phyloP scores from a whole-genome alignment of 2,797 vertebrate genomes.

The Martes flavigula region DNA sequence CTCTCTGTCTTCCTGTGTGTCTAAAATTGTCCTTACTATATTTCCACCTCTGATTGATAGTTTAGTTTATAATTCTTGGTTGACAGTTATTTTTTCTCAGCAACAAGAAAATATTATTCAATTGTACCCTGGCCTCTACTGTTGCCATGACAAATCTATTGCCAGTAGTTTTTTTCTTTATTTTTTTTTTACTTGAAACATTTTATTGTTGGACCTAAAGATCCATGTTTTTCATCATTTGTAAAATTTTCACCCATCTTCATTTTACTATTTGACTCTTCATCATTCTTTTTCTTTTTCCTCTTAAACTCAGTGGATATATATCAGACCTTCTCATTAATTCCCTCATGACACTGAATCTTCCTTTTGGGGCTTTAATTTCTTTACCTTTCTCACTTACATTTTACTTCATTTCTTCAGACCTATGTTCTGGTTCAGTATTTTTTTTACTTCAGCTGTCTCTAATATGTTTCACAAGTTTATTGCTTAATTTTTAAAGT shows the following conservation, averaged over 20 bases:
- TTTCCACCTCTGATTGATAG: conserved; percentile 26
- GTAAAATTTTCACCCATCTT: background rate
- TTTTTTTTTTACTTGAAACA: conserved; percentile 44
- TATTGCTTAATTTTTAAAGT: background rate
- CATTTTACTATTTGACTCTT: background rate
- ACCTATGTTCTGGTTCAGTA: background rate
- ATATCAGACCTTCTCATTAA: background rate
- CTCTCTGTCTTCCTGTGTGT: background rate
- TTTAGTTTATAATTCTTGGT: conserved; percentile 30
- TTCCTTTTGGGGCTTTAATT: background rate
- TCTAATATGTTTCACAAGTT: background rate
- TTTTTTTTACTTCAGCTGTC: background rate
- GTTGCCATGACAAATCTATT: conserved; percentile 18
- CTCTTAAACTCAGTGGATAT: background rate
- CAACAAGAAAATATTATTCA: background rate
- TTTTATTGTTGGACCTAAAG: conserved; percentile 7
- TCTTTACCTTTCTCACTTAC: background rate
- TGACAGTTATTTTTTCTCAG: conserved; percentile 43
- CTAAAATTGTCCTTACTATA: conserved; percentile 33
- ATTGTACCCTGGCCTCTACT: background rate
- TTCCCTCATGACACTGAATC: background rate
- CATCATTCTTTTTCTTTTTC: background rate
- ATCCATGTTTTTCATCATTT: conserved; percentile 25
- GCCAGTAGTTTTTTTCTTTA: conserved; percentile 4
- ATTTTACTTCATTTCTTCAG: conserved; percentile 22